Base-by-base conservation (phyloP, 2,888 invertebrate species). In the Clusia tigrina region DNA sequence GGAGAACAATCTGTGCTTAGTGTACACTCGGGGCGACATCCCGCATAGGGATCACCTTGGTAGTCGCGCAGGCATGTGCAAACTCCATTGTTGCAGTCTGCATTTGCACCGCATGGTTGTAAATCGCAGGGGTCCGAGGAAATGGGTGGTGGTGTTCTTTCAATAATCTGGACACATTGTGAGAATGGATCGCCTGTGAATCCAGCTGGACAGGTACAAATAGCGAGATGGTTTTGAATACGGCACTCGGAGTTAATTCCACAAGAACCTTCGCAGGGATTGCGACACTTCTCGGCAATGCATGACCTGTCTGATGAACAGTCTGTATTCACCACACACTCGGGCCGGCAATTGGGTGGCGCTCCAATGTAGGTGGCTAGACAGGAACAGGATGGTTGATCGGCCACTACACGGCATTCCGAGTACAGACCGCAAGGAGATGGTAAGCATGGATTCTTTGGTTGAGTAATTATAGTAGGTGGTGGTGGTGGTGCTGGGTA, bases 21-120 rank as follows among this genome's bases (percentile, higher is more conserved):
- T 0, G 90, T 88, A 76, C 92, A 92, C 83, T 90, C 90, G n/a
- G 89, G 88, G 63, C 89, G 86, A 75, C 91, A 91, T 25, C 88
- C 88, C 20, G 83, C 77, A 72, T 88, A 88, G 1, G 90, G 89
- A 78, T 89, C 87, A 23, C 90, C 90, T 69, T 88, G 88, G 75
- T 87, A 89, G 68, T 88, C 88, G 64, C 84, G 81, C 25, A 84
- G 77, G 74, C 90, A 90, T 25, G 85, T 85, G 77, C 90, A 90
- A n/a, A 86, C 82, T 23, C 89, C 87, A 69, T 88, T 85, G 84
- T 92, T 85, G 83, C 93, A 93, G 69, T 89, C 84, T 59, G 92
- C 89, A 83, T 92, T 92, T 67, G 89, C 84, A 71, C 92, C 92
- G 81, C 92, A 92, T 65, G 91, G 91, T 72, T 89, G 89, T 71